phyloP scores from a whole-genome alignment of 2,797 vertebrate species.

The Etheostoma nigrum region DNA sequence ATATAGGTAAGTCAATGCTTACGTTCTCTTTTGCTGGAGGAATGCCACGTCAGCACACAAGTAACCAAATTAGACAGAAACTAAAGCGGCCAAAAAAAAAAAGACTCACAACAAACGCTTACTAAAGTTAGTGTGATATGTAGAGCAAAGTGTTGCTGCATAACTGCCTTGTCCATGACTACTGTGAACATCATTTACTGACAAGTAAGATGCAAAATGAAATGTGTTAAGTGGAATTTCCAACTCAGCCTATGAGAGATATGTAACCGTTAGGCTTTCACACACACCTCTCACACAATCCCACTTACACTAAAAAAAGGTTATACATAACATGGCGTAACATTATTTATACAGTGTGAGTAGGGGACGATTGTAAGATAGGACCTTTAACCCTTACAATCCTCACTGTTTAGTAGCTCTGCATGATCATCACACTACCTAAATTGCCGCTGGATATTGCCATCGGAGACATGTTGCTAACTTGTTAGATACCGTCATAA shows the following conservation, averaged over 20 bases:
- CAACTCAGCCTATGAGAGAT: background rate
- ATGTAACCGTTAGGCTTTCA: background rate
- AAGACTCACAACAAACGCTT: background rate
- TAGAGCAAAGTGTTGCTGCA: background rate
- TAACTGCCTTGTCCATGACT: background rate
- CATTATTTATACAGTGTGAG: slow-evolving; percentile 4
- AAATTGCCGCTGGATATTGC: too few relatives aligned
- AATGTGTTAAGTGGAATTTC: background rate
- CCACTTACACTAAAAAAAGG: background rate
- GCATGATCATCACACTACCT: too few relatives aligned
- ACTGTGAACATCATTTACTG: too few relatives aligned
- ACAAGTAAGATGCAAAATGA: background rate
- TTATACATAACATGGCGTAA: background rate
- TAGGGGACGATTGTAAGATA: background rate
- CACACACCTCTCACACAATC: slow-evolving; percentile 1
- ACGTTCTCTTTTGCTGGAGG: background rate
- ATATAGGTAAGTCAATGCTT: background rate
- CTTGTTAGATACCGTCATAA: background rate
- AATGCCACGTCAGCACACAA: background rate
- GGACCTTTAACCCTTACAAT: background rate
- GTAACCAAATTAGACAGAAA: background rate
- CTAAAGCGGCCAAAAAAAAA: background rate
- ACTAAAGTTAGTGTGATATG: background rate
- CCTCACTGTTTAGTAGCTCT: too few relatives aligned
- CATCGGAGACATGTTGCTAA: too few relatives aligned